Base-by-base conservation (phyloP, 2,113 vertebrate species). In the Cettia cetti region DNA sequence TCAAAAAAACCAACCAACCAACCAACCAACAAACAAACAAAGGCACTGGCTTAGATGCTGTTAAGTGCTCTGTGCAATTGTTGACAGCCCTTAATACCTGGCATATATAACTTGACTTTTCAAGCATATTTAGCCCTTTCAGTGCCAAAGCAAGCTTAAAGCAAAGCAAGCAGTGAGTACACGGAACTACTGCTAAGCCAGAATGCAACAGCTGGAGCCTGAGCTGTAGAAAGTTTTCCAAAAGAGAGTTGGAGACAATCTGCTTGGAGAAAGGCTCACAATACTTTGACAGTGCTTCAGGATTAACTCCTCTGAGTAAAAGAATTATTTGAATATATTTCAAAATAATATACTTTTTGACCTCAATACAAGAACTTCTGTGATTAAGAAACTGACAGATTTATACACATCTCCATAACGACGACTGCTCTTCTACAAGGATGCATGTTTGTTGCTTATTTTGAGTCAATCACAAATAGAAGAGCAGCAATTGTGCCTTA, bases 401-500 rank as follows among this genome's bases (percentile, higher is more conserved):
- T 50, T 42, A 20, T 12, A 35, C 26, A 42, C 12, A 52, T 60
- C 31, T 60, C 54, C 10, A 16, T 3, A 56, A 26, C 21, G 47
- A 4, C 3, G 22, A 8, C 27, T 56, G 33, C 33, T 16, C 15
- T 42, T 24, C 30, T 40, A 10, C 15, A 42, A 35, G 20, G 44
- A 59, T 60, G 24, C 11, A 28, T 23, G 44, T 23, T 40, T 49
- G 28, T 18, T 49, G 28, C 44, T 40, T 28, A 2, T 15, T 54
- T 64, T 23, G 15, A 56, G 30, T 19, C 3, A 6, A 0, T 24
- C 6, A n/a, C 19, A 19, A 23, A 6, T 47, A n/a, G 28, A 47
- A 20, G 19, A n/a, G 60, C 15, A 74, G 19, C 23, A 8, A 3
- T 8, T 28, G 30, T 50, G 20, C 26, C 1, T 15, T 20, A 1